A percentile compares a stretch with the other conserved stretches of the same genome.
Evolutionary conservation across 2,797 vertebrate species (phyloP).

Genomic region (Morelia viridis): DNA sequence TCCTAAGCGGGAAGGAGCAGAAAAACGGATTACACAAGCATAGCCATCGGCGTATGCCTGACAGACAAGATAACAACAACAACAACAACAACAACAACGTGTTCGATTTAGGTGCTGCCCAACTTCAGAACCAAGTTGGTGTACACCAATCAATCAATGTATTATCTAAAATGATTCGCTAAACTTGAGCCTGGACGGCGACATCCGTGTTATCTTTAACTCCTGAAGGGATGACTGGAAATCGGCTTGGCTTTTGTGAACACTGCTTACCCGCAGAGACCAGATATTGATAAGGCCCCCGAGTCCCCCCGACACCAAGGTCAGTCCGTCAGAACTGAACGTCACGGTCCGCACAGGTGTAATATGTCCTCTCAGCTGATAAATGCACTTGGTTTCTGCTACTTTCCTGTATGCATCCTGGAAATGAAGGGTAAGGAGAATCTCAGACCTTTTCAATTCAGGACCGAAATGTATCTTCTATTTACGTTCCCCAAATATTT

Average conservation of each 20-base stretch:
- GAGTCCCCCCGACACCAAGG: conserved; percentile 90
- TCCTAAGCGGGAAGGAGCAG: conserved; percentile 77
- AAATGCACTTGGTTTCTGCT: conserved; percentile 79
- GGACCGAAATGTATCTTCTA: no score
- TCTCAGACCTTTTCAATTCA: not conserved
- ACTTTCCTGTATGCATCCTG: conserved; percentile 73
- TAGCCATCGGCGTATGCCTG: not conserved
- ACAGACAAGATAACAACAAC: not conserved
- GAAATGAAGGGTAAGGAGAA: conserved; percentile 19
- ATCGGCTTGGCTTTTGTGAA: not conserved
- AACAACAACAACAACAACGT: no score
- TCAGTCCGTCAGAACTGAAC: conserved; percentile 92
- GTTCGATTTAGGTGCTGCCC: not conserved
- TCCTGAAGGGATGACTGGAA: not conserved
- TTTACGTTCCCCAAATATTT: not conserved
- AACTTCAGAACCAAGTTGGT: not conserved
- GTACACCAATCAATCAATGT: not conserved
- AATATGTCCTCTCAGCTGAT: conserved; percentile 92
- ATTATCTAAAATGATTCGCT: not conserved
- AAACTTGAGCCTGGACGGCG: not conserved
- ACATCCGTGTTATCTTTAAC: not conserved
- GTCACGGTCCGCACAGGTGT: conserved; percentile 89
- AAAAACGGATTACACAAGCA: not conserved
- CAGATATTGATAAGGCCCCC: conserved; percentile 98
- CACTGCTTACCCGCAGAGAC: conserved; percentile 87